A percentile compares a stretch with the other conserved stretches of the same genome.
Evolutionary conservation across 2,113 vertebrate genomes (phyloP).

Genomic region (Vombatus ursinus): DNA sequence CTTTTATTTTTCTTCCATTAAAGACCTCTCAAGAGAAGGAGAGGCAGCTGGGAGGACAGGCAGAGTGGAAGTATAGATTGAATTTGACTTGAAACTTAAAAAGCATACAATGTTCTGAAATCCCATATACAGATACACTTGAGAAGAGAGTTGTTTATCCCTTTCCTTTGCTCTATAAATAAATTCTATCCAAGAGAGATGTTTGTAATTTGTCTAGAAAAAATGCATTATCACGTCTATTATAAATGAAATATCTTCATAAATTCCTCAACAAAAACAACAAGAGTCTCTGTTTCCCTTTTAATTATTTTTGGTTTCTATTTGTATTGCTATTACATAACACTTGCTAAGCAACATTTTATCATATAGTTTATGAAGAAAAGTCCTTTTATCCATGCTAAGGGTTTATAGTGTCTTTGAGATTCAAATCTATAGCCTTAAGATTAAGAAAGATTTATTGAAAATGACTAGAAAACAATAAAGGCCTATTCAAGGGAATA

Average conservation of each 20-base stretch:
- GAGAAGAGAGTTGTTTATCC: background rate
- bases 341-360: background rate
- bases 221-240: background rate
- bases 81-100: background rate
- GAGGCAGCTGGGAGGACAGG: conserved; percentile 59
- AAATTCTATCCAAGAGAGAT: background rate
- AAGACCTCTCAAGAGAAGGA: conserved; percentile 45
- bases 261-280: conserved; percentile 26
- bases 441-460: conserved; percentile 78
- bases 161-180: background rate
- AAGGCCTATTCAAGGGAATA: background rate
- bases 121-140: background rate
- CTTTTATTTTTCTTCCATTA: background rate
- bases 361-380: conserved; percentile 58
- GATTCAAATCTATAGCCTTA: conserved; percentile 67
- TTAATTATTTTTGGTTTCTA: conserved; percentile 7
- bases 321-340: conserved; percentile 58
- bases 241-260: conserved; percentile 42
- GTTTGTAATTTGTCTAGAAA: background rate
- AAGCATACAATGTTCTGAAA: background rate
- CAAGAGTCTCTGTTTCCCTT: background rate
- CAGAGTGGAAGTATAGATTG: background rate
- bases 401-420: conserved; percentile 63
- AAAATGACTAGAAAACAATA: conserved; percentile 48
- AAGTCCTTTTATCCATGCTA: conserved; percentile 63